Evolutionary conservation across 2,797 vertebrate species (phyloP).

Genomic region (Scolopax rusticola): DNA sequence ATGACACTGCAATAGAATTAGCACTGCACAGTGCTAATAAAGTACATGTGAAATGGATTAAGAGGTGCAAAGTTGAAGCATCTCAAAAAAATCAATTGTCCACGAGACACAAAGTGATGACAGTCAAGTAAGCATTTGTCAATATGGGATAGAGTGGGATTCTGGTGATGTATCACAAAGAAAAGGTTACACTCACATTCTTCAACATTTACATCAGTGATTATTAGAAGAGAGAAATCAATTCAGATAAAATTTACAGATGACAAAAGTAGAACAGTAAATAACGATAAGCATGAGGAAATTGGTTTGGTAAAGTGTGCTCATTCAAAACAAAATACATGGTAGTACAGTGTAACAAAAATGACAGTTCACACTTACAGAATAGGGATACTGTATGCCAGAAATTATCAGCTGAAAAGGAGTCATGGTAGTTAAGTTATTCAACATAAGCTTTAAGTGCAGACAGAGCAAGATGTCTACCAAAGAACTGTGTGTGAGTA

Average conservation of each 20-base stretch:
- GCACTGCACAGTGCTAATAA: background rate
- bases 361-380: background rate
- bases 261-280: conserved; percentile 25
- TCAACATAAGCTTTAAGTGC: background rate
- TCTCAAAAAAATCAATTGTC: conserved; percentile 1
- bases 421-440: background rate
- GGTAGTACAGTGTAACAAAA: background rate
- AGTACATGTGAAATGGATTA: background rate
- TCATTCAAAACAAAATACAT: background rate
- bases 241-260: background rate
- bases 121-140: background rate
- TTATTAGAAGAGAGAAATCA: background rate
- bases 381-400: background rate
- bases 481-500: background rate
- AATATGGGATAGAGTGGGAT: background rate
- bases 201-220: conserved; percentile 5
- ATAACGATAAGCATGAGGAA: conserved; percentile 13
- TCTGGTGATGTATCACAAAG: background rate
- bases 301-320: background rate
- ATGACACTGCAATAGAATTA: background rate
- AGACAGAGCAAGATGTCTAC: background rate
- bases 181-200: background rate
- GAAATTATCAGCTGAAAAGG: background rate
- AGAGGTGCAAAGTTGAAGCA: background rate
- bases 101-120: background rate